phyloP scores from a whole-genome alignment of 1,140 invertebrate species.

The Theocolax elegans region DNA sequence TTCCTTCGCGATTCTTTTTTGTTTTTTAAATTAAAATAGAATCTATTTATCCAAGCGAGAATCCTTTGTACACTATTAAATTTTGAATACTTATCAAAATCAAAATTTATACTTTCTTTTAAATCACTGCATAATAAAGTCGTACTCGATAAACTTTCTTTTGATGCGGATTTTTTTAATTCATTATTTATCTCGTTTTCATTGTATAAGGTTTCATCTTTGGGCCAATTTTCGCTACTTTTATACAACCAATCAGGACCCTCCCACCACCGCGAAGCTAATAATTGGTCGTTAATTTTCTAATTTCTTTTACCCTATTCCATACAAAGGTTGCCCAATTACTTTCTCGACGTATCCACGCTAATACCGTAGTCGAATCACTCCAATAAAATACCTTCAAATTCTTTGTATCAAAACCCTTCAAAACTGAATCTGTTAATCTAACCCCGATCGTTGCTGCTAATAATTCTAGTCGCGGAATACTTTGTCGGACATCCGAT shows the following conservation, averaged over 20 bases:
- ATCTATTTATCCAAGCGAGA: not conserved
- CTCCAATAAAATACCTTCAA: constrained; percentile 7
- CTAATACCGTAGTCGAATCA: too few species aligned
- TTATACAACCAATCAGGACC: too few species aligned
- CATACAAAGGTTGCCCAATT: too few species aligned
- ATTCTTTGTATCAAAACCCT: not conserved
- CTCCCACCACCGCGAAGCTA: too few species aligned
- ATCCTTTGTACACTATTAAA: not conserved
- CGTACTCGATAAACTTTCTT: not conserved
- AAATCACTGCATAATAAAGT: not conserved
- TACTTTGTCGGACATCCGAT: too few species aligned
- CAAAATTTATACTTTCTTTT: too few species aligned
- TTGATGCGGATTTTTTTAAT: too few species aligned
- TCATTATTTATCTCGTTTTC: too few species aligned
- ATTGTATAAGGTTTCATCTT: not conserved
- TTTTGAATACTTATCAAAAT: not conserved
- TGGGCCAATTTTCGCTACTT: constrained; percentile 10
- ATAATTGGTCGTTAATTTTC: too few species aligned
- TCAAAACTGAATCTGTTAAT: not conserved
- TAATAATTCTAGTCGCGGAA: too few species aligned
- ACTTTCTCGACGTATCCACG: too few species aligned
- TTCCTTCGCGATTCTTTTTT: not conserved
- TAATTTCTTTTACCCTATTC: too few species aligned
- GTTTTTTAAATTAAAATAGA: not conserved
- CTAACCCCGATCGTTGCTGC: not conserved